Evolutionary conservation across 2,797 vertebrate genomes (phyloP), one percentile per base, ranked within the genome.

Genomic region (Chromobotia macracanthus): DNA sequence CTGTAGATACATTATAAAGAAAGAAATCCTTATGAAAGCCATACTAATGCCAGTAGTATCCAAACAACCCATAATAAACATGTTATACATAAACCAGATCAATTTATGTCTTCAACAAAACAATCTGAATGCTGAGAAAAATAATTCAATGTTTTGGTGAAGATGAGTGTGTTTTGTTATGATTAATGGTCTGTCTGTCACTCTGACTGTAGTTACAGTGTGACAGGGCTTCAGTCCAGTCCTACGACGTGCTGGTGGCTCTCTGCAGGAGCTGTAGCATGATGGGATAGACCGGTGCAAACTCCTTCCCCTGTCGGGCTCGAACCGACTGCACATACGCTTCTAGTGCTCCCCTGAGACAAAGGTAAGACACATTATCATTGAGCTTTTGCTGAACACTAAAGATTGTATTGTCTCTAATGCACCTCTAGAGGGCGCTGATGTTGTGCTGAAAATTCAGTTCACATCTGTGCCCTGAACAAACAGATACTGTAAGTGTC

Each of bases 261-360:
- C 91, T 96, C 84, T 98, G 96, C 77, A 99, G 90, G 82, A 99
- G 90, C 85, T 98, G 96, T 64, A 99, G 86, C 98, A 99, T 98
- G 80, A 98, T 92, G 82, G 98, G 98, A 85, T 99, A 99, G 78
- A 99, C 93, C 0, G 97, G 94, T 1, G 97, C 94, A 79, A 99
- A 99, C 88, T 97, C 96, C 87, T 96, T 99, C 64, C 94, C 97
- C 85, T 97, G 96, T 79, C 96, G 93, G 0, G 93, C 90, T 90
- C 93, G 92, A 18, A 99, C 96, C 0, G 94, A 94, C 72, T 98
- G 98, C 51, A 98, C 95, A 0, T 99, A 99, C 58, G 96, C 97
- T 91, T 99, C 98, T 88, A 99, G 88, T 10, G 96, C 94, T 0
- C 95, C 96, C 56, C 97, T 98, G 2, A 18, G 80, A 75, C 23